These are phyloP conservation scores for Tetrapedia diversipes DNA, from an alignment of 2,888 invertebrate species.

Conservation along the genomic window DNA sequence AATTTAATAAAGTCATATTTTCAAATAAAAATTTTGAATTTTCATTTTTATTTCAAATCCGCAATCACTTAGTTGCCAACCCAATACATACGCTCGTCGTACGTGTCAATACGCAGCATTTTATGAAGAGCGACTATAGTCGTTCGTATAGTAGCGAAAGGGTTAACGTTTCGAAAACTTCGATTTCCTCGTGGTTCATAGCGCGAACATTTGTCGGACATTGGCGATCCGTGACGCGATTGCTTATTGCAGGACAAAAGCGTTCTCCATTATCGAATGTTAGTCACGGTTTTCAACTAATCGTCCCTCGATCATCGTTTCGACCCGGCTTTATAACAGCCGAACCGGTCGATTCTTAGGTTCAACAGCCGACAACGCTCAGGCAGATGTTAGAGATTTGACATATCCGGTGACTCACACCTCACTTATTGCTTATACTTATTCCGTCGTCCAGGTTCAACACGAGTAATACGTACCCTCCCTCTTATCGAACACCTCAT, in stretches of 20 bases:
- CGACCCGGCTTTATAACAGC: not conserved
- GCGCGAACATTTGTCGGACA: not conserved
- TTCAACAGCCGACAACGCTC: not conserved
- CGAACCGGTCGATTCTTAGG: not conserved
- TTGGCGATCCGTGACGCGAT: not conserved
- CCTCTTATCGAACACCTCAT: not conserved
- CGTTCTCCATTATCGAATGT: constrained; percentile 10
- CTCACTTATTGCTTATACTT: no score
- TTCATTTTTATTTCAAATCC: no score
- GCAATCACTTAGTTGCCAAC: no score
- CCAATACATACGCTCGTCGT: no score
- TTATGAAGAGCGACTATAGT: no score
- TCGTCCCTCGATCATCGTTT: constrained; percentile 3
- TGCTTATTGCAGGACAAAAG: not conserved
- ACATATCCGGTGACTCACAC: constrained; percentile 18
- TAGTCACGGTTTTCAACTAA: constrained; percentile 23
- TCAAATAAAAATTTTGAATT: no score
- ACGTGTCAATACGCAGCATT: no score
- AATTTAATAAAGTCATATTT: no score
- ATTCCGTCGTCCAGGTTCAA: constrained; percentile 11
- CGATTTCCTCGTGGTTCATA: no score
- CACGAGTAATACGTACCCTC: constrained; percentile 7
- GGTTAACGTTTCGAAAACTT: no score
- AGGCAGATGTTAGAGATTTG: constrained; percentile 15
- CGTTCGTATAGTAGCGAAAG: no score